phyloP scores from a whole-genome alignment of 2,113 vertebrate species.

The Romanogobio albipinnatus region DNA sequence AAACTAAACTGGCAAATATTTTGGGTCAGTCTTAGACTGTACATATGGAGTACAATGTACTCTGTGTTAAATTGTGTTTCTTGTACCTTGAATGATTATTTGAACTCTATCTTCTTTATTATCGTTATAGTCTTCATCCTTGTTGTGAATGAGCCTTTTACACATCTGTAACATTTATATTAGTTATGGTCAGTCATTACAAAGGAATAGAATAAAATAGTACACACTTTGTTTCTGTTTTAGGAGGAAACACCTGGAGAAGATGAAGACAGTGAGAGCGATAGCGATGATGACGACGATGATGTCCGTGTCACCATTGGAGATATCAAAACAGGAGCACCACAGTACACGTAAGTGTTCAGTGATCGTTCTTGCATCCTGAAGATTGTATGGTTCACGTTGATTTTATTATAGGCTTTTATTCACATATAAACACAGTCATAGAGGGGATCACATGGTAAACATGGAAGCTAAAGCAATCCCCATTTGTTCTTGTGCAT shows the following conservation, averaged over 20 bases:
- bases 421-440: neutral
- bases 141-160: neutral
- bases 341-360: constrained; percentile 89
- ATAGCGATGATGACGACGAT: constrained; percentile 89
- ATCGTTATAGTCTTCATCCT: no score
- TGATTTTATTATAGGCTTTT: neutral
- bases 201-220: neutral
- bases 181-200: neutral
- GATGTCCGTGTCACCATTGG: constrained; percentile 97
- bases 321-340: constrained; percentile 96
- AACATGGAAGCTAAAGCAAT: neutral
- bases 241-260: constrained; percentile 77
- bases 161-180: neutral
- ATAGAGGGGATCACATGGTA: neutral
- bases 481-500: no score
- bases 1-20: no score
- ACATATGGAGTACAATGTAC: no score
- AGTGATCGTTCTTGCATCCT: neutral
- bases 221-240: neutral
- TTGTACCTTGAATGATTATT: no score
- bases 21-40: no score
- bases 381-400: neutral
- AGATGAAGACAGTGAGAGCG: constrained; percentile 92
- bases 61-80: no score
- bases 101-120: no score